Conservation (phyloP, 2,113 vertebrate genomes). For the Hypanus sabinus region DNA sequence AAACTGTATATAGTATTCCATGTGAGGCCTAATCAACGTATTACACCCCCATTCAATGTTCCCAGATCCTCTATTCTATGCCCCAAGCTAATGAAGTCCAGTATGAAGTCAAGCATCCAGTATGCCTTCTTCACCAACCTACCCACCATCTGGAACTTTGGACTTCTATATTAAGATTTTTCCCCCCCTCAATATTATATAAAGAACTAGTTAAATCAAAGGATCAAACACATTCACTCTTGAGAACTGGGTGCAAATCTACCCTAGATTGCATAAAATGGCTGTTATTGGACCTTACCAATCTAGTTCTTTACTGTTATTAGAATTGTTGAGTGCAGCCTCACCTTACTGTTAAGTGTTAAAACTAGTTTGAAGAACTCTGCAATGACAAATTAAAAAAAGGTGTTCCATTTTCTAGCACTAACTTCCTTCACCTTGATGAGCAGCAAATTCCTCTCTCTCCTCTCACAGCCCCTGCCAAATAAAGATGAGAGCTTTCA, state of each 20-base stretch:
- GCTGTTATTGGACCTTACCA: not conserved
- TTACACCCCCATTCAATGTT: no score
- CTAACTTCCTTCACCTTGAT: not conserved
- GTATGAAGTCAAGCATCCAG: no score
- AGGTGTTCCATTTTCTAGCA: not conserved
- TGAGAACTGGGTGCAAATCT: not conserved
- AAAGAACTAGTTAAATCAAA: not conserved
- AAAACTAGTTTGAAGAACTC: not conserved
- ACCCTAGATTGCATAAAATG: constrained; percentile 4
- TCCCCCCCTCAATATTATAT: no score
- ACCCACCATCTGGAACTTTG: no score
- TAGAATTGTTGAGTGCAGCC: not conserved
- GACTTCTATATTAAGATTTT: no score
- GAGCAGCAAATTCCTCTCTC: not conserved
- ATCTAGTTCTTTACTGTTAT: not conserved
- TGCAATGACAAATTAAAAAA: not conserved
- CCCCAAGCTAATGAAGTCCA: no score
- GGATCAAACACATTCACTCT: not conserved
- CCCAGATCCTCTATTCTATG: no score
- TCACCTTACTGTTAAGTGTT: not conserved
- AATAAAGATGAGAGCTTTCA: no score
- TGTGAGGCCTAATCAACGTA: no score
- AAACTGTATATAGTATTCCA: no score
- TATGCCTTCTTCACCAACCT: no score
- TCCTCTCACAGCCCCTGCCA: not conserved